Evolutionary conservation across 2,113 vertebrate species (phyloP).

Genomic region (Caloenas nicobarica): DNA sequence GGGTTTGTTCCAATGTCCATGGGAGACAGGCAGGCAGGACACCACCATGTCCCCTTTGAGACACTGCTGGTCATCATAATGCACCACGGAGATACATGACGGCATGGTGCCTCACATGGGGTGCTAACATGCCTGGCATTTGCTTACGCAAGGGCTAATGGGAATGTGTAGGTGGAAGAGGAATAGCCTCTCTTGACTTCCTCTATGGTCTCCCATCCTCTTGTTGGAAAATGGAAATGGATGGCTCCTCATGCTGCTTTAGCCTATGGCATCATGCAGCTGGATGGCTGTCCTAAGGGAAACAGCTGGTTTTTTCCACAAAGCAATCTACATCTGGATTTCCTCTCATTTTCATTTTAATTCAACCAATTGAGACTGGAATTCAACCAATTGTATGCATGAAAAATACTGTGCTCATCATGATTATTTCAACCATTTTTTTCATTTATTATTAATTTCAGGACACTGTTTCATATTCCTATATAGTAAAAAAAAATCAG

Average conservation of each 20-base stretch:
- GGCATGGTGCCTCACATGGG: rapidly evolving
- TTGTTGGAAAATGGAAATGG: neutral
- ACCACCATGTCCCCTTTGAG: neutral
- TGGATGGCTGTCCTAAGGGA: neutral
- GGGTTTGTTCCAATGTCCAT: too few relatives aligned
- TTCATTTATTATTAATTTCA: neutral
- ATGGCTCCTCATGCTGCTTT: neutral
- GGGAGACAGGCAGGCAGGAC: neutral
- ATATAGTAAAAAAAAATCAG: neutral
- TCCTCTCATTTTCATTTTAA: neutral
- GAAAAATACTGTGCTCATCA: neutral
- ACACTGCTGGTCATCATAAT: neutral
- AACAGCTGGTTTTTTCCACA: neutral
- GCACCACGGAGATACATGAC: too few relatives aligned
- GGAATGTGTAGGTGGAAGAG: neutral
- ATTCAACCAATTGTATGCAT: neutral
- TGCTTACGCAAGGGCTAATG: neutral
- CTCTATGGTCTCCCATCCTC: neutral
- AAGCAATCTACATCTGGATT: neutral
- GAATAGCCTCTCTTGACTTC: neutral
- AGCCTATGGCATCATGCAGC: neutral
- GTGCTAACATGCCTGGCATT: neutral
- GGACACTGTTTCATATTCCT: neutral
- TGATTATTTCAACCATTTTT: neutral
- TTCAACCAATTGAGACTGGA: neutral